Evolutionary conservation across 2,888 invertebrate species (phyloP), one percentile per base, ranked within the genome.

Genomic region (Myopa tessellatipennis): DNA sequence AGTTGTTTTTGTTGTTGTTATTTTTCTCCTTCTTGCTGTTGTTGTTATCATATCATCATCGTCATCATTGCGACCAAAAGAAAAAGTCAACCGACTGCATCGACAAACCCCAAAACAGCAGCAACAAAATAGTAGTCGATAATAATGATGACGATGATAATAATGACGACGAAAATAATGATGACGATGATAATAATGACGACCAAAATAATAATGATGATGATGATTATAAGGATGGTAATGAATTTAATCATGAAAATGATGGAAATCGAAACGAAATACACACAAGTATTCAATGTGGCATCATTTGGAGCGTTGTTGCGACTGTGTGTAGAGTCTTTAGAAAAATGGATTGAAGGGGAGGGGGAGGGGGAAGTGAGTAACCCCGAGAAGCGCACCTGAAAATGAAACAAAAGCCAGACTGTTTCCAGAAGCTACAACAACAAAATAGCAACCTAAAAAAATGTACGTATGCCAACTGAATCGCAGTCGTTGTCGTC

Each of bases 371-470:
- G 55, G 16, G 34, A 14, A 14, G 3, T 38, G 65, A 26, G 18
- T 3, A 2, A 65, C 7, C 34, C 34, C 38, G 34, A 55, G 73
- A 61, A 60, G 40, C 18, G 63, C 80, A 82, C 81, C 82, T 82
- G 81, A 80, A 80, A 80, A 77, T 81, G 82, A 82, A 82, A 82
- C 81, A 80, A 82, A 80, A 80, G 80, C 80, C 34, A 61, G 50
- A n/a, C 70, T 34, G 40, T 38, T 50, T 1, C 70, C 0, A 60
- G 69, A 45, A 74, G 26, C 74, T 70, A 74, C 72, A 67, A 58
- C 60, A 67, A 55, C 55, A 26, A 60, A 6, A 68, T n/a, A 77
- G 68, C 40, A 58, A 65, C 63, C 45, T 18, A 52, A 61, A 65
- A 61, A 65, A 65, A 69, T 73, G 74, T 77, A 72, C 68, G 74